phyloP scores from a whole-genome alignment of 64 coral and sea anemone species.

The Porites lutea region DNA sequence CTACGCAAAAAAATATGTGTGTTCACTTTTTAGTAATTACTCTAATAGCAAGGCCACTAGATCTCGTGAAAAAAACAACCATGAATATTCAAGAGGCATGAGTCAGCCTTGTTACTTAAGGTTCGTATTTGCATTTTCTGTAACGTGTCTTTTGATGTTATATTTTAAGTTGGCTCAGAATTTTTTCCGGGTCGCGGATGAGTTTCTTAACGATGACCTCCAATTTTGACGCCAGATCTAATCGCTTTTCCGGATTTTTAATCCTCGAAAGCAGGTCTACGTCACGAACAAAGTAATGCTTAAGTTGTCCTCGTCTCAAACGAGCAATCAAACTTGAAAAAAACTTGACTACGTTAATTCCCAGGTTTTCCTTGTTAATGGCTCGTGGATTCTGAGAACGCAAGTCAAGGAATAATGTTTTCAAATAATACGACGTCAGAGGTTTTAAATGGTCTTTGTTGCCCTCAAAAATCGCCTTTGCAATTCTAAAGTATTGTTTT shows the following conservation, averaged over 20 bases:
- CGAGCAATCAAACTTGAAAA: conserved; percentile 26
- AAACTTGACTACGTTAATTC: conserved; percentile 41
- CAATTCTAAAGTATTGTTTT: conserved; percentile 52
- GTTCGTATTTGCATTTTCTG: no score
- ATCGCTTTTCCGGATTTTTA: not conserved
- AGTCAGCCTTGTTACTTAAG: no score
- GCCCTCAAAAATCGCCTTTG: conserved; percentile 51
- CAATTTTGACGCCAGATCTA: not conserved
- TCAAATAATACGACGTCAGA: conserved; percentile 51
- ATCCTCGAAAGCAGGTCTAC: conserved; percentile 29
- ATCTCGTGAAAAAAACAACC: no score
- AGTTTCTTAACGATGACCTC: not conserved
- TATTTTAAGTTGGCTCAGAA: not conserved
- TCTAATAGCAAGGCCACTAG: no score
- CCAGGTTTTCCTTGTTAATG: conserved; percentile 3
- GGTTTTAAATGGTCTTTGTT: conserved; percentile 28
- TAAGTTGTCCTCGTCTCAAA: not conserved
- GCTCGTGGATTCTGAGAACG: not conserved
- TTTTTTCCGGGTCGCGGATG: not conserved
- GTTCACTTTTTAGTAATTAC: no score
- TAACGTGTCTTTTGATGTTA: no score
- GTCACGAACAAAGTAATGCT: conserved; percentile 50
- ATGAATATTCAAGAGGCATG: no score
- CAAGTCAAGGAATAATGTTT: conserved; percentile 53
- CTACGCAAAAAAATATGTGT: no score